Evolutionary conservation across 2,113 vertebrate species (phyloP), one percentile per base, ranked within the genome.

Genomic region (Lycocorax pyrrhopterus): DNA sequence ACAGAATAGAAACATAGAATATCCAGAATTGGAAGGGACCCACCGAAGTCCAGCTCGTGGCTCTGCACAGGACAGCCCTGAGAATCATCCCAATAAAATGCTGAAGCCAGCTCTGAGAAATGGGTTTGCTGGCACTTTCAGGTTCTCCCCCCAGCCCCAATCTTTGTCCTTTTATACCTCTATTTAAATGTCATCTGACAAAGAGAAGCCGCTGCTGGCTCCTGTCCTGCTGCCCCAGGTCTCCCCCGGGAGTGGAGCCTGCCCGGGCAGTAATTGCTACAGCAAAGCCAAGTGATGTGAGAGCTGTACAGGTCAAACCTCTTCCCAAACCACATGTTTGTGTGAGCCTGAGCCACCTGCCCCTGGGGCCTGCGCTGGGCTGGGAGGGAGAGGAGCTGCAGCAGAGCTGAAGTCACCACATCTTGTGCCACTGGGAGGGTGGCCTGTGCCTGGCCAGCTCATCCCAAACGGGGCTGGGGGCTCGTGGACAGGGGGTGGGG

Each of bases 71-170:
- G 43, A 18, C 18, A 39, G 19, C 16, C 19, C 29, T 14, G 39
- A 32, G n/a, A 29, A 33, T 10, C 26, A 12, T 7, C 49, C 64
- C 32, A 29, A 1, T 0, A 16, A 27, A 52, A 33, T 0, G 2
- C 18, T 26, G 29, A 16, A 16, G 25, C 21, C 46, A 16, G 51
- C 37, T n/a, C 25, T 10, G 43, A 41, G 68, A 5, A 66, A 21
- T 2, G 22, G 32, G 5, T 33, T 46, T 51, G 35, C 35, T 74
- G 92, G 27, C 27, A 0, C 0, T 3, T 20, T 16, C 46, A 23
- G 49, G 47, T n/a, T 43, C 26, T 46, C 25, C 64, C 15, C 8
- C 44, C 35, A 47, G 35, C 30, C 51, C 18, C 2, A 8, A 1
- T 12, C 35, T 8, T 16, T 64, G 44, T 52, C 39, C 81, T 55